Percentiles rank a stretch among this genome's conserved stretches.
These are phyloP conservation scores for Reinhardtius hippoglossoides DNA, from an alignment of 2,113 vertebrate genomes.

Conservation along the genomic window DNA sequence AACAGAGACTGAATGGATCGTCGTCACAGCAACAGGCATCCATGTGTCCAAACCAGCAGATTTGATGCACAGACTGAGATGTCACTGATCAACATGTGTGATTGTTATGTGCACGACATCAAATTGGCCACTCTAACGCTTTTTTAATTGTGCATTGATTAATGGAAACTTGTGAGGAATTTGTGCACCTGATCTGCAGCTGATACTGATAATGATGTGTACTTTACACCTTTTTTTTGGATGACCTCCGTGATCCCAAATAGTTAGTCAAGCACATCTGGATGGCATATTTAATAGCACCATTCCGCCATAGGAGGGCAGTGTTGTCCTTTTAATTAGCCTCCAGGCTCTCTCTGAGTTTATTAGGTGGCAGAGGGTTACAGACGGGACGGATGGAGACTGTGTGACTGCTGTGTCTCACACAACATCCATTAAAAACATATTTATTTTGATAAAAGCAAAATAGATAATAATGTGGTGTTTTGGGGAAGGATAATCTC, in stretches of 20 bases:
- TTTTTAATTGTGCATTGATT: neutral
- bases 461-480: neutral
- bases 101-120: neutral
- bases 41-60: slow-evolving; percentile 44
- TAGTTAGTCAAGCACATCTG: neutral
- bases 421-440: neutral
- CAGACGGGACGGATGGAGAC: neutral
- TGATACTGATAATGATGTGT: neutral
- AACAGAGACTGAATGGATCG: slow-evolving; percentile 78
- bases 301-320: slow-evolving; percentile 69
- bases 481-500: neutral
- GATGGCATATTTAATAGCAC: neutral
- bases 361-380: neutral
- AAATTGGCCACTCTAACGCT: slow-evolving; percentile 61
- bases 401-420: neutral
- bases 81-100: neutral
- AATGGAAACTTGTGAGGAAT: neutral
- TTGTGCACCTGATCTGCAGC: neutral
- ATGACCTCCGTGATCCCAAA: neutral
- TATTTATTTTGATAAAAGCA: slow-evolving; percentile 1
- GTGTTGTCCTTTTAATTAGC: slow-evolving; percentile 68
- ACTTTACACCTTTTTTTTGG: neutral
- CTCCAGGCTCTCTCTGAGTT: neutral
- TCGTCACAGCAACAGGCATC: slow-evolving; percentile 40
- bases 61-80: slow-evolving; percentile 18